Conservation (phyloP, 2,888 invertebrate species). For the Vanessa cardui region DNA sequence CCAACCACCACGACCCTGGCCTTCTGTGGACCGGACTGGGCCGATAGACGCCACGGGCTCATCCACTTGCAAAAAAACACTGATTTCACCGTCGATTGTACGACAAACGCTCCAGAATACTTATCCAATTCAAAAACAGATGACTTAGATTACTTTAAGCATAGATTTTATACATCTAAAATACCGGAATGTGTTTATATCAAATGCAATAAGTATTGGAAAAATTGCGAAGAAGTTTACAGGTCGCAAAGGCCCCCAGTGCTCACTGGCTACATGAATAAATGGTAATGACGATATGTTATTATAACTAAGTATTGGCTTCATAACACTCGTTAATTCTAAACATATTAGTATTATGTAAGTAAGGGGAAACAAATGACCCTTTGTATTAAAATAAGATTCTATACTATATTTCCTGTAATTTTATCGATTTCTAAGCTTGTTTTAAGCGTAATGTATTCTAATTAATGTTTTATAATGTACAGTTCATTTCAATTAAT, state of each 20-base stretch:
- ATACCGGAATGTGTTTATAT: neutral
- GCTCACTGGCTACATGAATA: slow-evolving; percentile 15
- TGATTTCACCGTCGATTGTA: neutral
- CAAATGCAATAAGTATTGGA: neutral
- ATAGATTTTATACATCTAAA: neutral
- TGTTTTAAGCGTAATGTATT: slow-evolving; percentile 9
- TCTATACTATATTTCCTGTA: neutral
- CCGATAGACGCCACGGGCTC: slow-evolving; percentile 45
- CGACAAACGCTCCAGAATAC: neutral
- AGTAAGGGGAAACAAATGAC: neutral
- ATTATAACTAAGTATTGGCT: neutral
- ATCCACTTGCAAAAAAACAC: neutral
- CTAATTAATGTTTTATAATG: slow-evolving; percentile 4
- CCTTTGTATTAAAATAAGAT: slow-evolving; percentile 3
- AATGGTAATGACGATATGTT: neutral
- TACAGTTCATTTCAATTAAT: slow-evolving; percentile 5
- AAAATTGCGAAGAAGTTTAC: slow-evolving; percentile 1
- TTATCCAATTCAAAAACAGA: neutral
- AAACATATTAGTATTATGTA: neutral
- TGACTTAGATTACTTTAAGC: neutral
- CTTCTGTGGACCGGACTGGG: slow-evolving; percentile 86
- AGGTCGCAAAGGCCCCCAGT: slow-evolving; percentile 23
- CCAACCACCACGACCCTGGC: slow-evolving; percentile 85
- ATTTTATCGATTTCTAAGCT: neutral
- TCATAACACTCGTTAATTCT: neutral